Evolutionary conservation across 2,113 vertebrate species (phyloP).

Genomic region (Macquaria australasica): DNA sequence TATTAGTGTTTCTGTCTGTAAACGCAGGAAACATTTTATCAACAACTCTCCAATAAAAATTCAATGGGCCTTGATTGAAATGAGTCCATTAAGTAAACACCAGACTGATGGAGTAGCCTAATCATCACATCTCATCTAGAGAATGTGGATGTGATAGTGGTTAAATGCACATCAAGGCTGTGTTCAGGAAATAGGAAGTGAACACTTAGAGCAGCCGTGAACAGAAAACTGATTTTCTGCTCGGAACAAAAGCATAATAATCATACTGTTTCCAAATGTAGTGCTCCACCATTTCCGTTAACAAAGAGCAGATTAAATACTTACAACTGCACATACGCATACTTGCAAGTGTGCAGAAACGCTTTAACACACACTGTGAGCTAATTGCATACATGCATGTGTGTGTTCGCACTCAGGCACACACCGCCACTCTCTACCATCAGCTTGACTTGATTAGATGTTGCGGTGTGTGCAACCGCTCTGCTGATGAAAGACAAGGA

Average conservation of each 20-base stretch:
- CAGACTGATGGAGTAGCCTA: slow-evolving; percentile 40
- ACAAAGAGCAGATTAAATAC: slow-evolving; percentile 65
- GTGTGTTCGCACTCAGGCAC: slow-evolving; percentile 32
- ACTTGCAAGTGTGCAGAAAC: slow-evolving; percentile 15
- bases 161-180: slow-evolving; percentile 63
- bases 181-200: slow-evolving; percentile 69
- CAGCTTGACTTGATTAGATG: slow-evolving; percentile 75
- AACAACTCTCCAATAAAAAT: slow-evolving; percentile 41
- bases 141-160: slow-evolving; percentile 40
- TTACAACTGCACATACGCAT: slow-evolving; percentile 29
- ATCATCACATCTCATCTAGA: slow-evolving; percentile 60
- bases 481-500: slow-evolving; percentile 74
- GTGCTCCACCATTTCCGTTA: slow-evolving; percentile 36
- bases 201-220: slow-evolving; percentile 53
- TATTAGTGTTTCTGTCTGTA: slow-evolving; percentile 29
- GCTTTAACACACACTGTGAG: slow-evolving; percentile 28
- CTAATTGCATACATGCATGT: slow-evolving; percentile 60
- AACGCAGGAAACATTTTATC: slow-evolving; percentile 62
- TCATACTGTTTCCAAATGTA: slow-evolving; percentile 48
- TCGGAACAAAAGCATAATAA: slow-evolving; percentile 55
- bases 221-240: slow-evolving; percentile 62
- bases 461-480: slow-evolving; percentile 48
- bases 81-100: slow-evolving; percentile 53
- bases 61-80: slow-evolving; percentile 56
- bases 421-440: slow-evolving; percentile 31